Evolutionary conservation across 2,797 vertebrate genomes (phyloP).

Genomic region (Onychomys arenicola): DNA sequence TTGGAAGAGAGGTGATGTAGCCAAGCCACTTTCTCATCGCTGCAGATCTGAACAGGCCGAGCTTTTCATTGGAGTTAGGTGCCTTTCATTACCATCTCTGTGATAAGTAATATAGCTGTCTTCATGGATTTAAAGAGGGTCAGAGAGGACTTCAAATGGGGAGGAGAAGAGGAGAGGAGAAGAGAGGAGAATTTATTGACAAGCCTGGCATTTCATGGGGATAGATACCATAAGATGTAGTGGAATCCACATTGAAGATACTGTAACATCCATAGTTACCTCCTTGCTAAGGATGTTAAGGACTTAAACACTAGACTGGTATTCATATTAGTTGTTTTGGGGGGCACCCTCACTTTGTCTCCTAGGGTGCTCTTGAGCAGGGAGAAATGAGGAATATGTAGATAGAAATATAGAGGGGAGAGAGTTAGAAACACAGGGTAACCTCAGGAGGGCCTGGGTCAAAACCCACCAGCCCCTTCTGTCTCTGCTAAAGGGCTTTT

Average conservation of each 20-base stretch:
- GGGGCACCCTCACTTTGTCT: too few relatives aligned
- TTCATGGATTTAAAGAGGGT: slow-evolving; percentile 9
- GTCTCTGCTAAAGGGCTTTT: too few relatives aligned
- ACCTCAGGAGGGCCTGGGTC: too few relatives aligned
- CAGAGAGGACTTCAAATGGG: background rate
- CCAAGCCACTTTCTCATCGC: background rate
- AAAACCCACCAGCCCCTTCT: too few relatives aligned
- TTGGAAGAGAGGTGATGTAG: background rate
- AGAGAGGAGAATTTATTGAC: background rate
- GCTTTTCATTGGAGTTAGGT: background rate
- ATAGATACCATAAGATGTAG: background rate
- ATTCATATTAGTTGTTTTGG: background rate
- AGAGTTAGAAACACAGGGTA: too few relatives aligned
- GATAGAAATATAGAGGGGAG: too few relatives aligned
- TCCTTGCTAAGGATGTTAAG: background rate
- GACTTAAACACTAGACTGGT: background rate
- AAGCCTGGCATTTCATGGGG: background rate
- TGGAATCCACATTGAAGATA: background rate
- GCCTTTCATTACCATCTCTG: slow-evolving; percentile 21
- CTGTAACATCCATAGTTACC: background rate
- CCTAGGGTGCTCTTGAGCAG: too few relatives aligned
- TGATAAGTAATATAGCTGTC: background rate
- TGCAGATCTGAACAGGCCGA: background rate
- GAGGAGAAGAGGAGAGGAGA: too few relatives aligned
- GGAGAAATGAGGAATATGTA: too few relatives aligned